Evolutionary conservation across 2,888 invertebrate species (phyloP), one percentile per base, ranked within the genome.

Genomic region (Hydriomena furcata): DNA sequence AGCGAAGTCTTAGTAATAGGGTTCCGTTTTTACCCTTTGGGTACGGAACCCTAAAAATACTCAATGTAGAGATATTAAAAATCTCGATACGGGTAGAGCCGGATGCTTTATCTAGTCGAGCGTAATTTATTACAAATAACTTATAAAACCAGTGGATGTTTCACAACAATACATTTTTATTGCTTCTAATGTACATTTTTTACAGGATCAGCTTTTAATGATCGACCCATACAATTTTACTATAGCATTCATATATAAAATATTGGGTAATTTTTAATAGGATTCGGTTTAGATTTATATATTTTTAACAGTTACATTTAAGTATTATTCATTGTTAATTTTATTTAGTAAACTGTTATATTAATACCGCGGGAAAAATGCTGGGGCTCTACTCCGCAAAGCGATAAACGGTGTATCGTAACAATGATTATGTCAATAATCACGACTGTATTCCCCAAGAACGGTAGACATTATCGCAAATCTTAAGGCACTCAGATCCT

Each of bases 101-200:
- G n/a, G 5, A 24, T 24, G 47, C 11, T 7, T 23, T 5, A 13
- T 7, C 47, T 44, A 52, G 43, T 51, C 28, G 20, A 13, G 34
- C 34, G 43, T 52, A 57, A 61, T 61, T 89, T 90, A 89, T 90
- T 86, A 90, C 89, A 84, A 89, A 90, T 89, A 86, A 84, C 81
- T 78, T 73, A 63, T 59, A 66, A 58, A 65, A 65, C 63, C 60
- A 69, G 61, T 67, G 61, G 60, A 65, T 56, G 67, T 63, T 69
- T 46, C 53, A 58, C 63, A 71, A 78, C 75, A 78, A 79, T 68
- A 53, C 52, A 40, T 59, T 69, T 71, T 76, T 74, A 69, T 48
- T 52, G 47, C 54, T 51, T 17, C 25, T 61, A 65, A 58, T 65
- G 57, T 68, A 74, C 76, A 83, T 84, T 83, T 74, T 76, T 85